Percentiles rank a stretch among this genome's conserved stretches.
phyloP scores from a whole-genome alignment of 2,888 invertebrate genomes.

The Celastrina argiolus region DNA sequence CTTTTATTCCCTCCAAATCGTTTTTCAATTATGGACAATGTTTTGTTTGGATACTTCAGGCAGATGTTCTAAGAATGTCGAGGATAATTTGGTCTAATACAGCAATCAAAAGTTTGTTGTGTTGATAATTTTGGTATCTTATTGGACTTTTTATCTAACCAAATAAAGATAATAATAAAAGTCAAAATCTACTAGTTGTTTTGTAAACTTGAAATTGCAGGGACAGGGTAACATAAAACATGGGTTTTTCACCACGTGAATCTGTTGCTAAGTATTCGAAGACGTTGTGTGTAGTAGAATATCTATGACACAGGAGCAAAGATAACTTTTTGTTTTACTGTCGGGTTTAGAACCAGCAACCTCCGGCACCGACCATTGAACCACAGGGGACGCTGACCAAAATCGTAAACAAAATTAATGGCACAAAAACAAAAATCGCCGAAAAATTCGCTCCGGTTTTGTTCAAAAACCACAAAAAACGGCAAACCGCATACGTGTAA shows the following conservation, averaged over 20 bases:
- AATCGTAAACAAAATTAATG: not conserved
- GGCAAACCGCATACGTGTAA: not conserved
- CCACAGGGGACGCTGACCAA: too few relatives aligned
- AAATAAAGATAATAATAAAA: too few relatives aligned
- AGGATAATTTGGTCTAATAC: not conserved
- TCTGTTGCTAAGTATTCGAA: too few relatives aligned
- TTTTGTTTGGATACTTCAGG: conserved; percentile 6
- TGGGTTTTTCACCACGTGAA: too few relatives aligned
- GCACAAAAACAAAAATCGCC: not conserved
- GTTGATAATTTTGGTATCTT: not conserved
- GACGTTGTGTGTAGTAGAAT: too few relatives aligned
- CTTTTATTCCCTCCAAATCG: not conserved
- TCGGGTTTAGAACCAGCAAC: too few relatives aligned
- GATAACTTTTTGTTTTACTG: too few relatives aligned
- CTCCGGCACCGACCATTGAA: too few relatives aligned
- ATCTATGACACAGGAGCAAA: too few relatives aligned
- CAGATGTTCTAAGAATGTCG: not conserved
- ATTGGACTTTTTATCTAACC: not conserved
- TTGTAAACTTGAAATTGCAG: too few relatives aligned
- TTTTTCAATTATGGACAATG: not conserved
- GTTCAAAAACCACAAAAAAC: not conserved
- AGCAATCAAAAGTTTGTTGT: not conserved
- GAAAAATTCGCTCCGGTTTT: not conserved
- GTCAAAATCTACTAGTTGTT: too few relatives aligned
- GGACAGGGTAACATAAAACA: too few relatives aligned